Conservation (phyloP, 2,797 vertebrate genomes). For the Zonotrichia albicollis region DNA sequence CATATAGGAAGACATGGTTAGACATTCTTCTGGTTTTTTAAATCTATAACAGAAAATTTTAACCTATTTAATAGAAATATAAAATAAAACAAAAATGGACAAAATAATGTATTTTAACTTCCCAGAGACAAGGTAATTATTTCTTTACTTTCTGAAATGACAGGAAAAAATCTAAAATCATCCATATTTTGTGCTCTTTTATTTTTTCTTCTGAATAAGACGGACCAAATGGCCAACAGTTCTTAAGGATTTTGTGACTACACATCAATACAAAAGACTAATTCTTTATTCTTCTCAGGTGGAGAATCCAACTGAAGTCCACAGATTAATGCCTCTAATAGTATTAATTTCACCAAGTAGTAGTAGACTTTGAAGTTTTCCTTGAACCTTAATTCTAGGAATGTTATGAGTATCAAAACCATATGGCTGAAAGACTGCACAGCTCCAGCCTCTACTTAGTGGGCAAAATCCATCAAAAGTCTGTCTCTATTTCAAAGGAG, state of each 20-base stretch:
- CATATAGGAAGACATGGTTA: background rate
- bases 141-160: background rate
- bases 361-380: constrained; percentile 23
- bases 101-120: background rate
- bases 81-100: background rate
- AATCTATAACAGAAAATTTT: background rate
- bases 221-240: background rate
- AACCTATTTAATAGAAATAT: background rate
- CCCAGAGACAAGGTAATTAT: background rate
- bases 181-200: background rate
- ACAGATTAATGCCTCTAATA: background rate
- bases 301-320: background rate
- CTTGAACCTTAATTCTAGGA: constrained; percentile 18
- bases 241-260: background rate
- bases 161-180: background rate
- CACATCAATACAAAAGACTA: background rate
- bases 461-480: background rate
- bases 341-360: constrained; percentile 4
- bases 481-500: constrained; percentile 12
- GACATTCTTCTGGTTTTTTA: rapidly evolving
- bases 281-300: constrained; percentile 8
- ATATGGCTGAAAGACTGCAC: background rate
- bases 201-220: background rate
- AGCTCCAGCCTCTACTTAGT: background rate
- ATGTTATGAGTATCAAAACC: constrained; percentile 38